These are phyloP conservation scores for Hemiscyllium ocellatum DNA, from an alignment of 2,113 vertebrate species.

Conservation along the genomic window DNA sequence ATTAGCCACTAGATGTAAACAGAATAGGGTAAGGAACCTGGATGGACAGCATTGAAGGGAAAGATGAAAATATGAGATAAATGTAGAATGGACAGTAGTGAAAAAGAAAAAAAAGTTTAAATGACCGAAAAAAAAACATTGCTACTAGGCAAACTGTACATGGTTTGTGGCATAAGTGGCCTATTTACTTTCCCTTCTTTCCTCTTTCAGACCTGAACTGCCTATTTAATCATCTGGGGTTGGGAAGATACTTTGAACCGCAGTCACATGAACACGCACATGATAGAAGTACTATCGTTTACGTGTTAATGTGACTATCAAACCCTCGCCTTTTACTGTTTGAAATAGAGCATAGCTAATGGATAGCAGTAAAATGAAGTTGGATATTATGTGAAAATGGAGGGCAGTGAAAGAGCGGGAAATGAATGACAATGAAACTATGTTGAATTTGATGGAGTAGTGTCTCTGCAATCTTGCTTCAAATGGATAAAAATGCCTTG, in stretches of 20 bases:
- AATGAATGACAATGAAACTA: neutral
- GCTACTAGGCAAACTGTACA: neutral
- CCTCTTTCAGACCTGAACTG: constrained; percentile 65
- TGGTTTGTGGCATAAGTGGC: neutral
- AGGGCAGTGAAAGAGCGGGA: neutral
- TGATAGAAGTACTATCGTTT: constrained; percentile 38
- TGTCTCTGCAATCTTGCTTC: neutral
- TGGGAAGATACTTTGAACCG: constrained; percentile 52
- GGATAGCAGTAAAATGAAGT: neutral
- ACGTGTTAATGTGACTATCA: constrained; percentile 12
- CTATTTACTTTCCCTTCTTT: neutral
- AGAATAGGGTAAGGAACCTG: neutral
- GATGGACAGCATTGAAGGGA: neutral
- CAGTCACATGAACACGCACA: constrained; percentile 45
- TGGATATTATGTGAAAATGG: neutral
- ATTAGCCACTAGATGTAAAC: neutral
- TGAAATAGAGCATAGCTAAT: constrained; percentile 41
- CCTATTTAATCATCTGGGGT: constrained; percentile 65
- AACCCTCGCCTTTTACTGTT: constrained; percentile 38
- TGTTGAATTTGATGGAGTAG: neutral
- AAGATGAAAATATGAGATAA: neutral
- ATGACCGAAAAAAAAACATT: neutral
- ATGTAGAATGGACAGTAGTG: neutral
- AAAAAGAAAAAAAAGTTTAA: too few species aligned
- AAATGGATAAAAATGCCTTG: neutral